These are phyloP conservation scores for Drosophila limbata DNA, from an alignment of 2,888 invertebrate genomes.

Conservation along the genomic window DNA sequence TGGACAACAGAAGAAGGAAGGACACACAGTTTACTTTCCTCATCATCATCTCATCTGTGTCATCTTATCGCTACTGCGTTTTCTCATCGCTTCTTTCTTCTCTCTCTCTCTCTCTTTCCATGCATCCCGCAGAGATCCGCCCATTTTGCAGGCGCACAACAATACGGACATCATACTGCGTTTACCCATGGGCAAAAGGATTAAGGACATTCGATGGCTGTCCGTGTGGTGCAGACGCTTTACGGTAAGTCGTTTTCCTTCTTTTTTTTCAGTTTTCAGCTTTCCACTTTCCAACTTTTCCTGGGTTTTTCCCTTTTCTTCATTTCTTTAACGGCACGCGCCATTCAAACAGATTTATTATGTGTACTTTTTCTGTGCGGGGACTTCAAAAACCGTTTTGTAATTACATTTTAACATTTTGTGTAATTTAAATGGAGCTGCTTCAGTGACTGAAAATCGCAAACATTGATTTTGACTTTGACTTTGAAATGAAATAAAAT, in stretches of 20 bases:
- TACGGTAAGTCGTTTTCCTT: constrained; percentile 88
- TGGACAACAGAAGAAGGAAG: constrained; percentile 17
- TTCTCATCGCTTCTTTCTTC: constrained; percentile 3
- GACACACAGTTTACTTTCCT: constrained; percentile 20
- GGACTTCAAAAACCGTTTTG: constrained; percentile 52
- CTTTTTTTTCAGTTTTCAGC: constrained; percentile 9
- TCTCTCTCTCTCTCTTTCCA: constrained; percentile 33
- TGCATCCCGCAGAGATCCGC: constrained; percentile 90
- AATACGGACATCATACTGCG: constrained; percentile 93
- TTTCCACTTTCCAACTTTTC: constrained; percentile 9
- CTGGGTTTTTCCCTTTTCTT: constrained; percentile 26
- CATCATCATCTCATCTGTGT: constrained; percentile 1
- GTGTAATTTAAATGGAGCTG: constrained; percentile 67
- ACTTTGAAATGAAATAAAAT: constrained; percentile 2
- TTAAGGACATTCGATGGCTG: constrained; percentile 95
- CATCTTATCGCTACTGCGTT: constrained; percentile 7
- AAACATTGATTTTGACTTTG: constrained; percentile 40
- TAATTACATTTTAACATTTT: constrained; percentile 69
- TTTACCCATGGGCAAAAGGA: constrained; percentile 93
- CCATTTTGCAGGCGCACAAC: constrained; percentile 90
- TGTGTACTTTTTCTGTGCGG: constrained; percentile 27
- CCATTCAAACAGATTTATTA: constrained; percentile 58
- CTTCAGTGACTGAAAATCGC: constrained; percentile 19
- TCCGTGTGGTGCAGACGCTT: constrained; percentile 97
- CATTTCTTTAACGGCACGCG: constrained; percentile 64